Conservation (phyloP, 2,797 vertebrate genomes). For the Menidia menidia region DNA sequence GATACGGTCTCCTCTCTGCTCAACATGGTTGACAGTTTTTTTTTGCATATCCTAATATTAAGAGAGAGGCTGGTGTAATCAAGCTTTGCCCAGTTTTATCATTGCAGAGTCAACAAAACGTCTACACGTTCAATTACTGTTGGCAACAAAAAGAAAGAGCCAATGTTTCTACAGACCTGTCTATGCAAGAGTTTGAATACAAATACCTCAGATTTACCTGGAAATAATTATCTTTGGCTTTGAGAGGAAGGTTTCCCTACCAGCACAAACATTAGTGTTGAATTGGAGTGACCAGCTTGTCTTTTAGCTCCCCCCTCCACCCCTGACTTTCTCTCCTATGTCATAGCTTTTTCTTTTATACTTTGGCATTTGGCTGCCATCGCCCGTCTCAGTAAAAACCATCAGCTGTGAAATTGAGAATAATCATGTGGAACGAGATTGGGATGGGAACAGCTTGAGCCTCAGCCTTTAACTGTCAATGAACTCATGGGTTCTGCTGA, state of each 20-base stretch:
- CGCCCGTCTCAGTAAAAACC: constrained; percentile 80
- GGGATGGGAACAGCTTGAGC: constrained; percentile 78
- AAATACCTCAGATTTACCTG: neutral
- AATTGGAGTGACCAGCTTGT: constrained; percentile 58
- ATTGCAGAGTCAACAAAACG: neutral
- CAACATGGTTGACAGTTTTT: too few relatives aligned
- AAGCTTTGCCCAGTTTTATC: too few relatives aligned
- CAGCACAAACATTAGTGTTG: constrained; percentile 50
- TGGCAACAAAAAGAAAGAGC: neutral
- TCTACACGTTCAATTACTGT: neutral
- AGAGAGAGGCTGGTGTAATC: too few relatives aligned
- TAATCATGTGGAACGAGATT: constrained; percentile 84
- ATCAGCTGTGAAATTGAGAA: constrained; percentile 86
- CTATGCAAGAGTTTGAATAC: neutral
- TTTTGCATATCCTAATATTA: too few relatives aligned
- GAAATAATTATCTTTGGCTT: neutral
- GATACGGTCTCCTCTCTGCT: too few relatives aligned
- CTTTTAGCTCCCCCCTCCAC: constrained; percentile 23
- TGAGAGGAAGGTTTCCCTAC: neutral
- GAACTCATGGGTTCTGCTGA: constrained; percentile 67
- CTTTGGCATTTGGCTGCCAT: constrained; percentile 72
- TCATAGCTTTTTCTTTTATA: constrained; percentile 59
- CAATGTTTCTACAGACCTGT: neutral
- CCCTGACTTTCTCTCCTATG: constrained; percentile 50
- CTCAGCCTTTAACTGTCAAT: constrained; percentile 63